These are phyloP conservation scores for Thunnus maccoyii DNA, from an alignment of 2,113 vertebrate genomes.

Conservation along the genomic window DNA sequence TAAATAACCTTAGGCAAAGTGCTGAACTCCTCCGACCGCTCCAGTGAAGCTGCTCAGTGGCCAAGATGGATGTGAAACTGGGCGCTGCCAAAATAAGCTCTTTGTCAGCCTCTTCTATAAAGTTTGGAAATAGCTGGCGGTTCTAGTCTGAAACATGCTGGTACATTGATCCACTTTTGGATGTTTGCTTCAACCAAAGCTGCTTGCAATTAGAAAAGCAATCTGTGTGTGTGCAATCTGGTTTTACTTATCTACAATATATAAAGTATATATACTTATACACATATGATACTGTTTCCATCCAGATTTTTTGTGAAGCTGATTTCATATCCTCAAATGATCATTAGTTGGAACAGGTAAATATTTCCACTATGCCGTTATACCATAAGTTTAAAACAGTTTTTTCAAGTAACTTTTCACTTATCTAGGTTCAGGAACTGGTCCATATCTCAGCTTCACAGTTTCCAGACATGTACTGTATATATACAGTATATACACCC, in stretches of 20 bases:
- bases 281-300: too few species aligned
- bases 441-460: too few species aligned
- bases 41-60: slow-evolving; percentile 49
- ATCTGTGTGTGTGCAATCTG: not conserved
- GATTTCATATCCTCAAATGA: too few species aligned
- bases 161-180: slow-evolving; percentile 2
- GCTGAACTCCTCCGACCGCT: slow-evolving; percentile 49
- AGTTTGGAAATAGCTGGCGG: slow-evolving; percentile 8
- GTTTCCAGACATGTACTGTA: too few species aligned
- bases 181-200: not conserved
- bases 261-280: too few species aligned
- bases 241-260: not conserved
- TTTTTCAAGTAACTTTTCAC: too few species aligned
- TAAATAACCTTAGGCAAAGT: slow-evolving; percentile 29
- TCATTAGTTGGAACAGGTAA: too few species aligned
- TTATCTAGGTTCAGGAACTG: too few species aligned
- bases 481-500: too few species aligned
- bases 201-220: not conserved
- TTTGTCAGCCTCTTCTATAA: slow-evolving; percentile 22
- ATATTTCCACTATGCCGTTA: too few species aligned
- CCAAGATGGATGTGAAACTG: slow-evolving; percentile 17
- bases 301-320: too few species aligned
- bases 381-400: too few species aligned
- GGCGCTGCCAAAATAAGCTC: slow-evolving; percentile 18
- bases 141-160: slow-evolving; percentile 1